Percentiles rank a stretch among this genome's conserved stretches.
These are phyloP conservation scores for Ophion slaviceki DNA, from an alignment of 2,888 invertebrate species.

Conservation along the genomic window DNA sequence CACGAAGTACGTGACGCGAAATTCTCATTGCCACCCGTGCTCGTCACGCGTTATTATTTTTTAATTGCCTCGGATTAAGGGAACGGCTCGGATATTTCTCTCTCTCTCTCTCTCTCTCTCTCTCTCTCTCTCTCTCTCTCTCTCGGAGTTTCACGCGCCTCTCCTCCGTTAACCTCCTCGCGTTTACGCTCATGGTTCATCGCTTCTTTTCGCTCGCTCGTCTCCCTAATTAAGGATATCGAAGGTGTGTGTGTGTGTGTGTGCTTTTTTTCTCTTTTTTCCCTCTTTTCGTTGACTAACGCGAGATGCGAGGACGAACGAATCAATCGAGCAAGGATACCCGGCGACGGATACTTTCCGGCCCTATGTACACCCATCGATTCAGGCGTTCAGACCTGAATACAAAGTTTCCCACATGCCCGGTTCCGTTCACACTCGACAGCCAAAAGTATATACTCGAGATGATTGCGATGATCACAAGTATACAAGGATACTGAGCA, in stretches of 20 bases:
- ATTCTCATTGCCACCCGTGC: conserved; percentile 77
- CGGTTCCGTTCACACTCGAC: no score
- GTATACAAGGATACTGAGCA: background rate
- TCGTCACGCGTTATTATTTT: conserved; percentile 79
- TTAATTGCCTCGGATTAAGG: conserved; percentile 79
- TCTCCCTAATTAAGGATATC: conserved; percentile 40
- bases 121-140: background rate
- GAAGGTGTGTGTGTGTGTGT: background rate
- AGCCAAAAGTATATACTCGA: no score
- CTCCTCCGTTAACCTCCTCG: conserved; percentile 8
- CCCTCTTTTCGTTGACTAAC: conserved; percentile 68
- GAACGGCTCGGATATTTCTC: conserved; percentile 65
- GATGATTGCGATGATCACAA: background rate
- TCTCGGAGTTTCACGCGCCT: conserved; percentile 3
- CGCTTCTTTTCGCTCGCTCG: conserved; percentile 4
- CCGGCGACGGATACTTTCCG: background rate
- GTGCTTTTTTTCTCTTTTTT: conserved; percentile 31
- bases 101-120: conserved; percentile 2
- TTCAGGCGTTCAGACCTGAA: background rate
- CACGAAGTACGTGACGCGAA: conserved; percentile 74
- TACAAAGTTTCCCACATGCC: background rate
- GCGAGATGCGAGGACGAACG: conserved; percentile 39
- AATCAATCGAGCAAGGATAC: conserved; percentile 45
- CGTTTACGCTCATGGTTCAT: conserved; percentile 4
- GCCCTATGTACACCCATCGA: background rate